A percentile compares a stretch with the other conserved stretches of the same genome.
Conservation (phyloP, 2,797 vertebrate genomes). For the Momotus momota region DNA sequence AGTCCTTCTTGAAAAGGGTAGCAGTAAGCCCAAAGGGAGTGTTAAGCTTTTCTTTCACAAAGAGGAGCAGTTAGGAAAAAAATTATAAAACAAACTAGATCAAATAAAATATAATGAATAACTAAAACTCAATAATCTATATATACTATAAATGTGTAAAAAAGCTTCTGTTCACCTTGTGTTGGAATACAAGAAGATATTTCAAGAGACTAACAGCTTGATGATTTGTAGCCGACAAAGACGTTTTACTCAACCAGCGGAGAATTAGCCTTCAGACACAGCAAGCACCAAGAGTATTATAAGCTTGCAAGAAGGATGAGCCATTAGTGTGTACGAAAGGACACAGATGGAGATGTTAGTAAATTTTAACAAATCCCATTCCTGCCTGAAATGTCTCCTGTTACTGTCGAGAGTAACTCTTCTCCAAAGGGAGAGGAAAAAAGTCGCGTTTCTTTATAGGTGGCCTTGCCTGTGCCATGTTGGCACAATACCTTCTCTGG, state of each 20-base stretch:
- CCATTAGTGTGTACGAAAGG: not conserved
- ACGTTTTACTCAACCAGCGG: accelerated
- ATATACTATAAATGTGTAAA: not conserved
- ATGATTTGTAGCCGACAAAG: not conserved
- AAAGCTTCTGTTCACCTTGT: not conserved
- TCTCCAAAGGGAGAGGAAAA: not conserved
- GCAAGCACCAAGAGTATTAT: not conserved
- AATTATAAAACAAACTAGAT: not conserved
- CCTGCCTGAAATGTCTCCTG: not conserved
- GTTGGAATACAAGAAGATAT: not conserved
- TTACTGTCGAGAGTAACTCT: not conserved
- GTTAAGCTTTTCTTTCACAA: not conserved
- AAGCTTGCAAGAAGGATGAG: not conserved
- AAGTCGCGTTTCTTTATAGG: not conserved
- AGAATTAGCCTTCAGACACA: not conserved
- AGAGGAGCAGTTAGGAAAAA: not conserved
- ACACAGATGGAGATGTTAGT: not conserved
- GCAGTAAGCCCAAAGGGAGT: not conserved
- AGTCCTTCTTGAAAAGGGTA: not conserved
- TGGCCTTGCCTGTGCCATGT: not conserved
- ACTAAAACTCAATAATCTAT: not conserved
- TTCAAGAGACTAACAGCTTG: not conserved
- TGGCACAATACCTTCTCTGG: not conserved
- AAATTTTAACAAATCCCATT: not conserved
- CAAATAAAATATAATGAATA: not conserved